phyloP scores from a whole-genome alignment of 2,797 vertebrate genomes.

The Thripadectes ignobilis region DNA sequence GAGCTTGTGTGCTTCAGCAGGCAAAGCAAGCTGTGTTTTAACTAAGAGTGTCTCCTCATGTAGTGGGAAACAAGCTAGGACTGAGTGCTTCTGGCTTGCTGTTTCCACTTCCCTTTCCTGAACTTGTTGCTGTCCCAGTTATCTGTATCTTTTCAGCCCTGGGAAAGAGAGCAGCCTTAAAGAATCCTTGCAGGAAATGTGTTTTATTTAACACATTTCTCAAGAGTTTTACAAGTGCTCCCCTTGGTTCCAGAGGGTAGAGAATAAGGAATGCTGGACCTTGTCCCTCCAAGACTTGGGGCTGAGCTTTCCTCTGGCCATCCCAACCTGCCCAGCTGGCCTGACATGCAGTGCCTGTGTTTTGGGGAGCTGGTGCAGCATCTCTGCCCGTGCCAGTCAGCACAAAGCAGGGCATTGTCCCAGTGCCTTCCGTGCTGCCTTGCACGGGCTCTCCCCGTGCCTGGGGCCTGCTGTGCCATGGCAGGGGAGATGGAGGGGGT shows the following conservation, averaged over 20 bases:
- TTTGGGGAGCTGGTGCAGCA: not conserved
- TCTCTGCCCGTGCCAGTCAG: not conserved
- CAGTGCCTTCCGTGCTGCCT: not conserved
- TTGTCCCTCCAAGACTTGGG: not conserved
- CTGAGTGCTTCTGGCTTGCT: not conserved
- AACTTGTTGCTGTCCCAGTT: not conserved
- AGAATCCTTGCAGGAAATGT: not conserved
- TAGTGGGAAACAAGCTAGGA: not conserved
- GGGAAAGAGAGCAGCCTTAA: not conserved
- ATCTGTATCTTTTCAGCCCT: not conserved
- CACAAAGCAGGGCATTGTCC: constrained; percentile 3
- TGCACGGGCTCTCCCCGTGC: not conserved
- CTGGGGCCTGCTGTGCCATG: not conserved
- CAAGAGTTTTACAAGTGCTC: not conserved
- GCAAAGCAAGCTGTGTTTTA: not conserved
- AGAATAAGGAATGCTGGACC: not conserved
- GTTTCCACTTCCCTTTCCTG: not conserved
- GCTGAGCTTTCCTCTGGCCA: not conserved
- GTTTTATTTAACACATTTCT: not conserved
- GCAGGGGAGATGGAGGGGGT: not conserved
- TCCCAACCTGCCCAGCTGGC: not conserved
- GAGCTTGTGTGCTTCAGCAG: not conserved
- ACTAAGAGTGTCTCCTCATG: not conserved
- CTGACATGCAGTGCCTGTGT: not conserved
- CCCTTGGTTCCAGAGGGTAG: not conserved